These are phyloP conservation scores for Glossosoma conforme DNA, from an alignment of 1,140 invertebrate species.

Conservation along the genomic window DNA sequence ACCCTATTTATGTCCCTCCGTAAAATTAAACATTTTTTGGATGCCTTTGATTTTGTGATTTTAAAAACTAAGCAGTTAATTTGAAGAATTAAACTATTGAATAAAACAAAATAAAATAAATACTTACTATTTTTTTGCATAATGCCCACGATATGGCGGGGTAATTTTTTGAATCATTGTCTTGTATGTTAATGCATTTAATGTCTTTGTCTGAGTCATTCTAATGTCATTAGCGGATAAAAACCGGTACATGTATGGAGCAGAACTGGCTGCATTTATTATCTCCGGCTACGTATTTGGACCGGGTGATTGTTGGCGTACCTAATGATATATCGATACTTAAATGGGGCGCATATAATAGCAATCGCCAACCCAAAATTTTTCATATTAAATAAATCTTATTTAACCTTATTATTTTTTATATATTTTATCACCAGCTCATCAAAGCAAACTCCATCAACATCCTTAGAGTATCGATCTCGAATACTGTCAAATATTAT, in stretches of 20 bases:
- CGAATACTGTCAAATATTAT: not conserved
- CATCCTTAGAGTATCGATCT: not conserved
- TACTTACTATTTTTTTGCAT: too few species aligned
- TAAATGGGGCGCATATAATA: slow-evolving; percentile 6
- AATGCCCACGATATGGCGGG: too few species aligned
- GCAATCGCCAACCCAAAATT: not conserved
- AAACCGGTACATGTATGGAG: slow-evolving; percentile 12
- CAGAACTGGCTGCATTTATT: slow-evolving; percentile 16
- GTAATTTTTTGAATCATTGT: slow-evolving; percentile 16
- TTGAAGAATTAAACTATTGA: too few species aligned
- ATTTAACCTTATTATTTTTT: not conserved
- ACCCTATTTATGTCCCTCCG: too few species aligned
- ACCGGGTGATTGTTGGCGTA: slow-evolving; percentile 14
- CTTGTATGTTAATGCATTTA: slow-evolving; percentile 11
- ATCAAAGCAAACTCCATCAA: not conserved
- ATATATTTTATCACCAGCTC: not conserved
- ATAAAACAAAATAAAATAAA: too few species aligned
- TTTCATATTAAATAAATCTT: not conserved
- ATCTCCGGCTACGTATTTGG: slow-evolving; percentile 6
- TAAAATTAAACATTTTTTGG: too few species aligned
- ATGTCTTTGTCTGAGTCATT: slow-evolving; percentile 9
- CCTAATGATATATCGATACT: slow-evolving; percentile 13
- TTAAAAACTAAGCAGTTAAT: too few species aligned
- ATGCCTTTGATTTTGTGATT: too few species aligned
- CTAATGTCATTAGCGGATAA: slow-evolving; percentile 9